Conservation (phyloP, 2,888 invertebrate species). For the Tethea ocularis region DNA sequence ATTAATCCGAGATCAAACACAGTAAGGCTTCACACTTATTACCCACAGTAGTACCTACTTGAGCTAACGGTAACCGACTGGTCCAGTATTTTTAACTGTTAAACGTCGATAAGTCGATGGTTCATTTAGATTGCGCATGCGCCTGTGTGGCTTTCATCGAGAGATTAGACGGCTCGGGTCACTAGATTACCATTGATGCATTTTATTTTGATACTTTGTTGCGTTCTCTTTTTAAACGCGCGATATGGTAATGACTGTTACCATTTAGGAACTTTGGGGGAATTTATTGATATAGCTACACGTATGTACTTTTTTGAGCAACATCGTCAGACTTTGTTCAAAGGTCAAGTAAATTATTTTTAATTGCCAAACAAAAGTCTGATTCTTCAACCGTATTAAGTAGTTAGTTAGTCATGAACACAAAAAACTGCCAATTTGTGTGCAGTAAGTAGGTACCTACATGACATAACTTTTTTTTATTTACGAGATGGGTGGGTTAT, state of each 20-base stretch:
- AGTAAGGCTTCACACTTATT: conserved; percentile 25
- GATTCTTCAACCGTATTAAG: no score
- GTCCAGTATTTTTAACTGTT: conserved; percentile 66
- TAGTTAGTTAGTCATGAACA: no score
- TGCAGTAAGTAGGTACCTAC: no score
- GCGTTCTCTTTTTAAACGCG: background rate
- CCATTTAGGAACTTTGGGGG: background rate
- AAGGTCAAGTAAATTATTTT: no score
- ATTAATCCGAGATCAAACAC: conserved; percentile 48
- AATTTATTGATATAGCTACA: no score
- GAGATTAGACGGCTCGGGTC: conserved; percentile 5
- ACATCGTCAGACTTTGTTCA: no score
- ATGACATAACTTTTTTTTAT: no score
- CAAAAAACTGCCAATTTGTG: no score
- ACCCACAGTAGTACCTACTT: conserved; percentile 40
- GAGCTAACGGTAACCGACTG: conserved; percentile 56
- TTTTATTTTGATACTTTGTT: background rate
- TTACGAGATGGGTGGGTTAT: no score
- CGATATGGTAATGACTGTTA: background rate
- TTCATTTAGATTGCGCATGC: conserved; percentile 43
- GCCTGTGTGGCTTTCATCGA: conserved; percentile 17
- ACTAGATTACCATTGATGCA: conserved; percentile 2
- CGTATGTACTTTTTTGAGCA: no score
- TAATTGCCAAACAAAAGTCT: no score
- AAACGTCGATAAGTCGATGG: conserved; percentile 53